phyloP scores from a whole-genome alignment of 2,888 invertebrate genomes.

The Ormyrus rosae region DNA sequence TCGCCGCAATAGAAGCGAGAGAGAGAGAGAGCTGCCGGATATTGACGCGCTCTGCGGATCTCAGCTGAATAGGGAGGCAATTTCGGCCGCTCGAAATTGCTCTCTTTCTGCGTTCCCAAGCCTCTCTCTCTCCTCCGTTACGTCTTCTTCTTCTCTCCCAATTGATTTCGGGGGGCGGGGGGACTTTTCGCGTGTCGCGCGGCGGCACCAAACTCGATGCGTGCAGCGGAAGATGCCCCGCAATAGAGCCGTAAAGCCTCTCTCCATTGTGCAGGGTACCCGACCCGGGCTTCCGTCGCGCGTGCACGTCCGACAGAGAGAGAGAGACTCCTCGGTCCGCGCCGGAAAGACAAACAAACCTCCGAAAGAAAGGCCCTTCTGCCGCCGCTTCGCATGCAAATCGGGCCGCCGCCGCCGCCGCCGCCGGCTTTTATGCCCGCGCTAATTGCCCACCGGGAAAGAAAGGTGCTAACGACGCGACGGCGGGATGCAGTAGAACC shows the following conservation, averaged over 20 bases:
- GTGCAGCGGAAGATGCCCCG: slow-evolving; percentile 24
- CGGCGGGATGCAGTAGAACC: neutral
- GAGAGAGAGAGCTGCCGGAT: too few relatives aligned
- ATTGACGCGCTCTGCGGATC: too few relatives aligned
- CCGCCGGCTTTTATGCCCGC: slow-evolving; percentile 65
- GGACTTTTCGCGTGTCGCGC: neutral
- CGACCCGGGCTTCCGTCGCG: slow-evolving; percentile 1
- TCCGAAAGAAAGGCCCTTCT: slow-evolving; percentile 31
- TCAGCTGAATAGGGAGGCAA: too few relatives aligned
- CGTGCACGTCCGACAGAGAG: neutral
- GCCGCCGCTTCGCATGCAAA: slow-evolving; percentile 65
- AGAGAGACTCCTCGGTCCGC: neutral
- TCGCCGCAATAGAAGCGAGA: slow-evolving; percentile 61
- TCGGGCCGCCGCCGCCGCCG: slow-evolving; percentile 53
- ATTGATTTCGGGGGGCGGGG: slow-evolving; percentile 21
- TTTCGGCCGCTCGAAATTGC: neutral
- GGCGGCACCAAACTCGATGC: neutral
- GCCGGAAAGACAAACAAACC: neutral
- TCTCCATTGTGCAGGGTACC: slow-evolving; percentile 20
- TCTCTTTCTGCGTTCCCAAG: neutral
- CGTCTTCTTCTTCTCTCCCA: slow-evolving; percentile 6
- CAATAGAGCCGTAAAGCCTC: slow-evolving; percentile 46
- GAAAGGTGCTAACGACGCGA: neutral
- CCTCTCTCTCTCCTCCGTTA: slow-evolving; percentile 8
- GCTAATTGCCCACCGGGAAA: slow-evolving; percentile 69